Evolutionary conservation across 2,888 invertebrate genomes (phyloP).

Genomic region (Volucella inanis): DNA sequence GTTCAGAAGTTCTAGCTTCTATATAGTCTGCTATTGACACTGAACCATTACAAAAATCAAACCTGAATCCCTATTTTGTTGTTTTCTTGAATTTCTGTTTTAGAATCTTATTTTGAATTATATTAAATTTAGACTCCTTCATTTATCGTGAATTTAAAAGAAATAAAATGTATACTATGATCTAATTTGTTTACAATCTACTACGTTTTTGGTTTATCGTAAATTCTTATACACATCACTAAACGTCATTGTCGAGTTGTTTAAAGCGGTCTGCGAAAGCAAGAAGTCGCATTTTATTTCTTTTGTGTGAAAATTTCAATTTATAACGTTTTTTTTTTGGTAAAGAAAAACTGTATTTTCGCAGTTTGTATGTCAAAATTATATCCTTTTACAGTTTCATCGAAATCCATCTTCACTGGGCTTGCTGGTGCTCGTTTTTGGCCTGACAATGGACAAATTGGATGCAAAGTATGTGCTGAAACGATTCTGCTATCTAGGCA

Average conservation of each 20-base stretch:
- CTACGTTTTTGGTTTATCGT: slow-evolving; percentile 39
- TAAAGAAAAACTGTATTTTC: background rate
- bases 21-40: no score
- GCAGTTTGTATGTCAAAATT: background rate
- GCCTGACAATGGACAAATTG: slow-evolving; percentile 24
- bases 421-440: slow-evolving; percentile 20
- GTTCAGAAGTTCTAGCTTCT: no score
- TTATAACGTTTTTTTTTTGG: slow-evolving; percentile 33
- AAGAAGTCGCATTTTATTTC: slow-evolving; percentile 34
- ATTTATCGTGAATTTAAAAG: background rate
- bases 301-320: slow-evolving; percentile 43
- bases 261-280: slow-evolving; percentile 47
- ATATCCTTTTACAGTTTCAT: background rate
- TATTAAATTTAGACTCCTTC: no score
- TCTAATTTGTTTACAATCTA: slow-evolving; percentile 15
- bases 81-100: no score
- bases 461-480: slow-evolving; percentile 70
- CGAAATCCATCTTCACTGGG: slow-evolving; percentile 1
- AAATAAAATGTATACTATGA: background rate
- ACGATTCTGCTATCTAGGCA: slow-evolving; percentile 79
- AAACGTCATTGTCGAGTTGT: slow-evolving; percentile 38
- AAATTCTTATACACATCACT: slow-evolving; percentile 13
- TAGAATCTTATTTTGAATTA: no score
- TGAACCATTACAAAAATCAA: no score
- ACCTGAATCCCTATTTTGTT: no score